Conservation (phyloP, 1,140 invertebrate species). For the Andrena cerasifolii region DNA sequence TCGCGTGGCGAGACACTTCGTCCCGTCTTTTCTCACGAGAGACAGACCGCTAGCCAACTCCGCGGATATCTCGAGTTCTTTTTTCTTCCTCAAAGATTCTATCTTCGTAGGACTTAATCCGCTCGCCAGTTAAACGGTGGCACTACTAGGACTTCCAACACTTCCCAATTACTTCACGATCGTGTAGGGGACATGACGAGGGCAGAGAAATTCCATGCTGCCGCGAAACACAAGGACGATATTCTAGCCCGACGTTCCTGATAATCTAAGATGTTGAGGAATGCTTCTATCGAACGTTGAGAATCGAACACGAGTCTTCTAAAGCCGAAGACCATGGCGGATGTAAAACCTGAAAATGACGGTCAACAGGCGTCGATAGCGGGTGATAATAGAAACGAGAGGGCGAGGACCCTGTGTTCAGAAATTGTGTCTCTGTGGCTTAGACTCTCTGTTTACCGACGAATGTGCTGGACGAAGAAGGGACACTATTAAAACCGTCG, state of each 20-base stretch:
- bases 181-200: neutral
- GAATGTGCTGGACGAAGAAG: too few species aligned
- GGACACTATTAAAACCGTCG: too few species aligned
- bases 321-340: neutral
- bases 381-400: neutral
- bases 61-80: too few species aligned
- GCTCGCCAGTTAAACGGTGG: too few species aligned
- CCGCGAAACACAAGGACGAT: conserved; percentile 27
- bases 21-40: too few species aligned
- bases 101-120: too few species aligned
- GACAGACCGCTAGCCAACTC: too few species aligned
- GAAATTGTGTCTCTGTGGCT: too few species aligned
- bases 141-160: too few species aligned
- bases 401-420: neutral
- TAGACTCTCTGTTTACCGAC: neutral
- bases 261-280: conserved; percentile 15
- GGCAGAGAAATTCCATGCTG: neutral
- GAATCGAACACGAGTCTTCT: neutral
- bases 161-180: neutral
- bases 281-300: neutral
- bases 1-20: too few species aligned
- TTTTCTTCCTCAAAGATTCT: too few species aligned
- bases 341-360: neutral
- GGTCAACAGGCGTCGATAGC: too few species aligned
- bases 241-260: neutral